Percentiles rank a stretch among this genome's conserved stretches.
Conservation (phyloP, 2,113 vertebrate genomes). For the Eurystomus gularis region DNA sequence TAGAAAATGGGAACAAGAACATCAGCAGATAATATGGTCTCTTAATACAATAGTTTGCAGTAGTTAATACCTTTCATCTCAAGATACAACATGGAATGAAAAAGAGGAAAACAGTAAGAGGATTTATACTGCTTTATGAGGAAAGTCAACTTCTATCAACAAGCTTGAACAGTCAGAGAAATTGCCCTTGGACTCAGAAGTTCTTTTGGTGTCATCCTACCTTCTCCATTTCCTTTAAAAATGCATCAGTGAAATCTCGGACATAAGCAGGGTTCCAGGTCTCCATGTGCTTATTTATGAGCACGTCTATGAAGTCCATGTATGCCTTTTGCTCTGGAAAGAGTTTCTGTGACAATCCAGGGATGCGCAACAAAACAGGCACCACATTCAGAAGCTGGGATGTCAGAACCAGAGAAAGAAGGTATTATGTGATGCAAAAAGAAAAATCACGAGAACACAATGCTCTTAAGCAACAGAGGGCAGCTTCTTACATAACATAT, state of each 20-base stretch:
- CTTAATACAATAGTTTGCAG: not conserved
- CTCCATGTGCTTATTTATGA: conserved; percentile 26
- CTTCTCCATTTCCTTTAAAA: conserved; percentile 71
- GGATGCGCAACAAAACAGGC: conserved; percentile 57
- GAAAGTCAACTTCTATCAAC: not conserved
- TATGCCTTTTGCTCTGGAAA: not conserved
- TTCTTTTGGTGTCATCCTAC: conserved; percentile 27
- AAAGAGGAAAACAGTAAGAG: not conserved
- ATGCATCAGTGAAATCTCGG: conserved; percentile 66
- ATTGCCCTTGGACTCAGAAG: not conserved
- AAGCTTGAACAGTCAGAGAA: not conserved
- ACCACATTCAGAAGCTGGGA: conserved; percentile 45
- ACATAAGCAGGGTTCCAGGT: conserved; percentile 16
- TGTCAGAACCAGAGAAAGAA: not conserved
- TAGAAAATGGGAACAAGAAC: not conserved
- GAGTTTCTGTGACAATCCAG: conserved; percentile 21
- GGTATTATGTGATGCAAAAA: not conserved
- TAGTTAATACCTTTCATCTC: not conserved
- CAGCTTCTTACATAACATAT: not conserved
- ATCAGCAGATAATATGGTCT: not conserved
- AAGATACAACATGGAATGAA: not conserved
- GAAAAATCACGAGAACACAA: not conserved
- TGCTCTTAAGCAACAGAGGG: not conserved
- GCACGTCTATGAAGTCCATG: not conserved
- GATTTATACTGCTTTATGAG: not conserved